Percentiles rank a stretch among this genome's conserved stretches.
Conservation (phyloP, 2,113 vertebrate genomes). For the Dipodomys stephensi region DNA sequence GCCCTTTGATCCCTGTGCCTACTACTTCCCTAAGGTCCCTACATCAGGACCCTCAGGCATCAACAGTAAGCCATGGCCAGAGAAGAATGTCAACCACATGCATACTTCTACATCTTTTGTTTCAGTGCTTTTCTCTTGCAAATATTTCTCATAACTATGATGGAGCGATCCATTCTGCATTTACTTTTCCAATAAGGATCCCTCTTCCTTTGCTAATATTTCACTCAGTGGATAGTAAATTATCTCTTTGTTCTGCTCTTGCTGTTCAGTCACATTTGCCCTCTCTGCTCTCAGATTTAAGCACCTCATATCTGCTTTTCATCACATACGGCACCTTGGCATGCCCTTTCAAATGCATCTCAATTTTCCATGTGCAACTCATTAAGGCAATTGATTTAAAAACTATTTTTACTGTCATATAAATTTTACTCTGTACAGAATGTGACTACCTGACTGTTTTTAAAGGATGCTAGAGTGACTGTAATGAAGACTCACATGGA, state of each 20-base stretch:
- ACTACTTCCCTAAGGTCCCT: neutral
- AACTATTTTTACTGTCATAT: slow-evolving; percentile 16
- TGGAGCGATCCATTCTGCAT: neutral
- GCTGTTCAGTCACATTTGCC: neutral
- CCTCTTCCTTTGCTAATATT: neutral
- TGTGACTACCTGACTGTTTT: neutral
- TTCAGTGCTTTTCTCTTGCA: neutral
- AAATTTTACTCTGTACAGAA: slow-evolving; percentile 40
- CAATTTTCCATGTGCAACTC: neutral
- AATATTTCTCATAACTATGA: neutral
- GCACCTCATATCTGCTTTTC: neutral
- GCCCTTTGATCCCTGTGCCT: neutral
- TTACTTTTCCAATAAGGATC: neutral
- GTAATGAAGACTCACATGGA: neutral
- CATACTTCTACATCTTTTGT: neutral
- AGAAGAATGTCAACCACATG: no score
- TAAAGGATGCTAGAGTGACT: slow-evolving; percentile 21
- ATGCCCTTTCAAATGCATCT: neutral
- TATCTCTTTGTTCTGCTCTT: neutral
- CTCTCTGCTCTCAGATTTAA: neutral
- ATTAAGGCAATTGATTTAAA: slow-evolving; percentile 34
- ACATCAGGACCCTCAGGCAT: no score
- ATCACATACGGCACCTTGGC: neutral
- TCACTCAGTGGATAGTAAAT: neutral
- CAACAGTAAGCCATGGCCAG: neutral